phyloP scores from a whole-genome alignment of 30 jellyfish, hydroid and myxozoan species.

The Aurelia coerulea region DNA sequence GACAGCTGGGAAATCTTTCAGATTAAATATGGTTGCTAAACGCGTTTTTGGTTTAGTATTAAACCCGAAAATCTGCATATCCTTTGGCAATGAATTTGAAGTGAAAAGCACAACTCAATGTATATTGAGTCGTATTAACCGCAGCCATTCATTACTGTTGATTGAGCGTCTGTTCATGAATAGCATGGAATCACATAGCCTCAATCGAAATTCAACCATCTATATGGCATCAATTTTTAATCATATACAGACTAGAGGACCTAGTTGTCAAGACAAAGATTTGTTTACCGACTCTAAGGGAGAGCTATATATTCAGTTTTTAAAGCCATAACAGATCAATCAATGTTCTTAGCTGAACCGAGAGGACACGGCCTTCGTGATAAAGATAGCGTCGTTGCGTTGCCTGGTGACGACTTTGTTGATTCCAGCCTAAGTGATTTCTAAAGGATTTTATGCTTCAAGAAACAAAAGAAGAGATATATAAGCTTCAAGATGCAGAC shows the following conservation, averaged over 20 bases:
- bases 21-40: background rate
- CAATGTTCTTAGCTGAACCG: background rate
- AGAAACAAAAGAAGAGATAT: no score
- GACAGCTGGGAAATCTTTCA: background rate
- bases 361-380: background rate
- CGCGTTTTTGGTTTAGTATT: background rate
- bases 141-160: constrained; percentile 30
- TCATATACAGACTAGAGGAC: constrained; percentile 14
- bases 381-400: background rate
- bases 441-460: no score
- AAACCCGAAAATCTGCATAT: background rate
- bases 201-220: constrained; percentile 20
- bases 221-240: constrained; percentile 49
- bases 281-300: constrained; percentile 43
- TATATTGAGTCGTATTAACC: constrained; percentile 16
- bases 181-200: constrained; percentile 7
- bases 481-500: constrained; percentile 56
- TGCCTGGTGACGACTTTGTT: constrained; percentile 47
- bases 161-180: constrained; percentile 5
- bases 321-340: background rate
- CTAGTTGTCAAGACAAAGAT: constrained; percentile 64
- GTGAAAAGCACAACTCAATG: constrained; percentile 21
- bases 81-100: background rate
- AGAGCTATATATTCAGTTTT: background rate
- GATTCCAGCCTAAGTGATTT: background rate